A percentile compares a stretch with the other conserved stretches of the same genome.
Evolutionary conservation across 64 coral and sea anemone genomes (phyloP).

Genomic region (Montipora capricornis): DNA sequence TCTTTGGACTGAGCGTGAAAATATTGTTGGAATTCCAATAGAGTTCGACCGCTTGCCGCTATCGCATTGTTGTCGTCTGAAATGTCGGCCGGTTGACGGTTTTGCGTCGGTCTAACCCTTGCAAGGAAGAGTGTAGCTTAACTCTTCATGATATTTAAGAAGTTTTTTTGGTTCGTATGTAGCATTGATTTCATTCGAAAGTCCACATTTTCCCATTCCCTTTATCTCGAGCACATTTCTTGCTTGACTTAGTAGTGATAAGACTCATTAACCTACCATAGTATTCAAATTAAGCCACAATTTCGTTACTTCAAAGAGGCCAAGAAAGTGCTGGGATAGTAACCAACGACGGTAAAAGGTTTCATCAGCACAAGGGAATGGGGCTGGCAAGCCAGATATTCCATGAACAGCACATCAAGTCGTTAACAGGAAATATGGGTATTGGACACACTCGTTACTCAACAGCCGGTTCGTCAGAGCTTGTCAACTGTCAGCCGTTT

Average conservation of each 20-base stretch:
- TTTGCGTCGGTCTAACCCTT: too few species aligned
- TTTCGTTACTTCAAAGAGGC: slow-evolving; percentile 66
- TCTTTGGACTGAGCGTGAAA: neutral
- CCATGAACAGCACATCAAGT: slow-evolving; percentile 76
- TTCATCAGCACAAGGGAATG: slow-evolving; percentile 96
- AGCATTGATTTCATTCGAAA: too few species aligned
- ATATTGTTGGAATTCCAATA: neutral
- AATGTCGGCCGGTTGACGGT: too few species aligned
- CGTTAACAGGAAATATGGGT: slow-evolving; percentile 90
- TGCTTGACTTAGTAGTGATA: too few species aligned
- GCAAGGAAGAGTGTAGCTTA: too few species aligned
- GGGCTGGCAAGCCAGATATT: slow-evolving; percentile 87
- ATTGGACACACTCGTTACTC: slow-evolving; percentile 98
- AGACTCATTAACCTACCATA: too few species aligned
- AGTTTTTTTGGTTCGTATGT: too few species aligned
- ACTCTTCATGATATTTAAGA: too few species aligned
- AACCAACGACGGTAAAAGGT: slow-evolving; percentile 80
- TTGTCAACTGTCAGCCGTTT: slow-evolving; percentile 97
- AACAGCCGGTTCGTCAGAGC: slow-evolving; percentile 86
- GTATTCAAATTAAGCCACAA: neutral
- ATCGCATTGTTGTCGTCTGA: too few species aligned
- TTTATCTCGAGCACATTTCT: too few species aligned
- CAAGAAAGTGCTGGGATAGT: slow-evolving; percentile 99
- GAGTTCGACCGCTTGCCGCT: too few species aligned
- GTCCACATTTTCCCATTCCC: too few species aligned